These are phyloP conservation scores for Protosalanx chinensis DNA, from an alignment of 2,797 vertebrate genomes.

Conservation along the genomic window DNA sequence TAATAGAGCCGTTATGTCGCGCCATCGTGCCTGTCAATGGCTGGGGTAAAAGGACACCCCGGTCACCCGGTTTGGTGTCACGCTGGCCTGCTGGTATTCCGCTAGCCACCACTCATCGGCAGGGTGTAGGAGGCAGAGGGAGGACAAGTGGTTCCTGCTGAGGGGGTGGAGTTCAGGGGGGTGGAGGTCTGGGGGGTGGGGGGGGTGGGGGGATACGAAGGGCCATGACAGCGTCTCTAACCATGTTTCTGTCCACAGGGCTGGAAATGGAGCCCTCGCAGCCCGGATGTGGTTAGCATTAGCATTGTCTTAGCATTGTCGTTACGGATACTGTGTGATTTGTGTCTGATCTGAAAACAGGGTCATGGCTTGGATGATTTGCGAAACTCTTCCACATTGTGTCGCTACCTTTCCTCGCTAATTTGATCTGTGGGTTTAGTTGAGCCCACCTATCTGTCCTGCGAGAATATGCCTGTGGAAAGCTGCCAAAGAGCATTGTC, in stretches of 20 bases:
- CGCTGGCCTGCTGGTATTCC: constrained; percentile 36
- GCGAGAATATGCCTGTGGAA: constrained; percentile 29
- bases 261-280: constrained; percentile 27
- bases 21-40: constrained; percentile 58
- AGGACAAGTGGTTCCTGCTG: constrained; percentile 42
- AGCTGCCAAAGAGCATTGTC: constrained; percentile 36
- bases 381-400: background rate
- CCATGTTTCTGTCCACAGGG: constrained; percentile 3
- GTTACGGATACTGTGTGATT: constrained; percentile 30
- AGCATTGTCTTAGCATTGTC: constrained; percentile 14
- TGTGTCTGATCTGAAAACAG: background rate
- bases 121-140: constrained; percentile 39
- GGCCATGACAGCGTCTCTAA: constrained; percentile 26
- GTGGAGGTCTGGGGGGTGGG: constrained; percentile 18
- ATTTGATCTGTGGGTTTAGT: constrained; percentile 26
- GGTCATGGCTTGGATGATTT: background rate
- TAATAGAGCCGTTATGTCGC: constrained; percentile 63
- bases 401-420: background rate
- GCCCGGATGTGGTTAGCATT: constrained; percentile 2
- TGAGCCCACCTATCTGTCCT: background rate
- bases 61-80: constrained; percentile 43
- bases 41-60: constrained; percentile 59
- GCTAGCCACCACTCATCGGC: constrained; percentile 35
- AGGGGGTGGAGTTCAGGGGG: constrained; percentile 26
- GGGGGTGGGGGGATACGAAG: constrained; percentile 12